Base-by-base conservation (phyloP, 2,888 invertebrate species). In the Mystacides longicornis region DNA sequence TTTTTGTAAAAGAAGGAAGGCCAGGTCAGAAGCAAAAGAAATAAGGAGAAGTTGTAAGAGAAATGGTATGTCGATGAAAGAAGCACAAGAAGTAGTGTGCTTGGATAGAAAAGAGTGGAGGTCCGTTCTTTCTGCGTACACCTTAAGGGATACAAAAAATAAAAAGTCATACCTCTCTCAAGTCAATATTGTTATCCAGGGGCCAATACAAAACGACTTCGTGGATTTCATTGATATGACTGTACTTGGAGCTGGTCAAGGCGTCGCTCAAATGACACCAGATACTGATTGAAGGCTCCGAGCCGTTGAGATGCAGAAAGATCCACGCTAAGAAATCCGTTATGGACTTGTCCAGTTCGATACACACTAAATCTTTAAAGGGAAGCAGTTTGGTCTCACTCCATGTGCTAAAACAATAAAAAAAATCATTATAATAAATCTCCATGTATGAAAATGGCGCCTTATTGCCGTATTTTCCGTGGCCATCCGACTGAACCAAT, bases 221-320 rank as follows among this genome's bases (percentile, higher is more conserved):
- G 46, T 68, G 51, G 31, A 60, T 60, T 11, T 63, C 54, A 20
- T 57, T 23, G 49, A 58, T 62, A 0, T 61, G 50, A 21, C 63
- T 56, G 37, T 55, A 56, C 19, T 64, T 54, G 1, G 60, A 58
- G 58, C 65, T 62, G 55, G 60, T 62, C 4, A 70, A 55, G 9
- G 66, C 62, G 42, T 70, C 66, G 1, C 67, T 64, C 11, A 74
- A 54, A 1, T 69, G 67, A 1, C 67, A 68, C 75, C 75, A 74
- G 3, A 60, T 23, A 7, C 23, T 42, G 1, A 53, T 48, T 19
- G 58, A 27, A 47, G 54, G 56, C 5, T 37, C 20, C 20, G 43
- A 31, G 3, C 43, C 21, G 1, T 48, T 27, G 11, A 60, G 43
- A 7, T 45, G 46, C 9, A 54, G 51, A 7, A 60, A 23, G 18